Base-by-base conservation (phyloP, 2,888 invertebrate genomes). In the Alloplasta piceator region DNA sequence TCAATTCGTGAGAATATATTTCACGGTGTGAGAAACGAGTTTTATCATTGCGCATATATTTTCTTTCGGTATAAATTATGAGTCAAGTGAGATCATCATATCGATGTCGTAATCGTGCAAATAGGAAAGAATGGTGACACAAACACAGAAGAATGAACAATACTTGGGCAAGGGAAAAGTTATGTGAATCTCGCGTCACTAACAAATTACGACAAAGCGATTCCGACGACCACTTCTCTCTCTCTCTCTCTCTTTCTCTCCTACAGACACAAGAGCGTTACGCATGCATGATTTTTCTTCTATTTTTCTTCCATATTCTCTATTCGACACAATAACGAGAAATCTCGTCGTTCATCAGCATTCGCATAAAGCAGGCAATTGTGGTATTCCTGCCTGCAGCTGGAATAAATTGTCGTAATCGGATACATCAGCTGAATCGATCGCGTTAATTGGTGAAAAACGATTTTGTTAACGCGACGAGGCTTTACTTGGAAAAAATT, bases 41-140 rank as follows among this genome's bases (percentile, higher is more conserved):
- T 63, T 73, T 64, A 43, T 52, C 56, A 58, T 58, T 39, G 60
- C 50, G 55, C 50, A 60, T 38, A 66, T 43, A 38, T 70, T 58
- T 39, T 70, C 43, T 48, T 43, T 61, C 64, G 55, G 70, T 64
- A 78, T 70, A 82, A 82, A 78, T 75, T 67, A 83, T 86, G 14
- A 12, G 78, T 48, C 0, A 10, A 73, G 81, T 82, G 81, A 82
- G 81, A 78, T 82, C 81, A 89, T 88, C 89, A 86, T 26, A 26
- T 80, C 88, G 86, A 85, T 89, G 87, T 86, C 82, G 88, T 88
- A 89, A 89, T 85, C 85, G 74, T 74, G 55, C 79, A 83, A 71
- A 75, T 78, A 82, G 50, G 78, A 83, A 50, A 86, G 83, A 82
- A 84, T 84, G 85, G 77, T 86, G 86, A 89, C 86, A 86, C 84